phyloP scores from a whole-genome alignment of 2,797 vertebrate species.

The Sebastes jordani region DNA sequence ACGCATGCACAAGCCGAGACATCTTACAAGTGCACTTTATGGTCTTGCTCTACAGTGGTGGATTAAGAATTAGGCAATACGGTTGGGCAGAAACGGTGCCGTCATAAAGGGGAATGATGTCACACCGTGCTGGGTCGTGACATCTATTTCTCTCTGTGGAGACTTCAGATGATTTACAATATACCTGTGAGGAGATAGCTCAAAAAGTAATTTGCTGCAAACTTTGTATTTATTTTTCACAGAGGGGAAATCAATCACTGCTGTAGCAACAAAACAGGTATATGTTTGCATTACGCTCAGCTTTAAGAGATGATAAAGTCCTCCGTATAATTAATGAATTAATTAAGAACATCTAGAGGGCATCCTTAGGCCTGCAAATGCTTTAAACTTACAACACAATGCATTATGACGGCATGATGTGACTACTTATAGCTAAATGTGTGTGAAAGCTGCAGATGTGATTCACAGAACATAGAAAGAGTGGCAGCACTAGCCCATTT shows the following conservation, averaged over 20 bases:
- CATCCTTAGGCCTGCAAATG: not conserved
- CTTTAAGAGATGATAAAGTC: not conserved
- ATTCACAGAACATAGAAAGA: not conserved
- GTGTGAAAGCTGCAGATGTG: not conserved
- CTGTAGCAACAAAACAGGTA: not conserved
- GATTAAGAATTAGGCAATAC: constrained; percentile 1
- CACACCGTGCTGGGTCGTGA: not conserved
- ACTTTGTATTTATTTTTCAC: constrained; percentile 10
- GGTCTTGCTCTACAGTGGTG: constrained; percentile 10
- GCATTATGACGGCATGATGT: not conserved
- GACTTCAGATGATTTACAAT: not conserved
- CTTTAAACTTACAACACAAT: not conserved
- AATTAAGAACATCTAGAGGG: not conserved
- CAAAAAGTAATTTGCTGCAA: not conserved
- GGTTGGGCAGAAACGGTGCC: not conserved
- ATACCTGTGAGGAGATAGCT: not conserved
- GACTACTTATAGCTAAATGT: not conserved
- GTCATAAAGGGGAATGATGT: not conserved
- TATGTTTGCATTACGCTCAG: not conserved
- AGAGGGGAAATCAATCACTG: not conserved
- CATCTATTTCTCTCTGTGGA: not conserved
- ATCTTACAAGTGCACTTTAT: constrained; percentile 12
- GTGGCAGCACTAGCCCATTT: too few species aligned
- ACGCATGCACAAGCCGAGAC: not conserved
- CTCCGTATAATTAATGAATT: too few species aligned